These are phyloP conservation scores for Rapana venosa DNA, from an alignment of 2,888 invertebrate genomes.

Conservation along the genomic window DNA sequence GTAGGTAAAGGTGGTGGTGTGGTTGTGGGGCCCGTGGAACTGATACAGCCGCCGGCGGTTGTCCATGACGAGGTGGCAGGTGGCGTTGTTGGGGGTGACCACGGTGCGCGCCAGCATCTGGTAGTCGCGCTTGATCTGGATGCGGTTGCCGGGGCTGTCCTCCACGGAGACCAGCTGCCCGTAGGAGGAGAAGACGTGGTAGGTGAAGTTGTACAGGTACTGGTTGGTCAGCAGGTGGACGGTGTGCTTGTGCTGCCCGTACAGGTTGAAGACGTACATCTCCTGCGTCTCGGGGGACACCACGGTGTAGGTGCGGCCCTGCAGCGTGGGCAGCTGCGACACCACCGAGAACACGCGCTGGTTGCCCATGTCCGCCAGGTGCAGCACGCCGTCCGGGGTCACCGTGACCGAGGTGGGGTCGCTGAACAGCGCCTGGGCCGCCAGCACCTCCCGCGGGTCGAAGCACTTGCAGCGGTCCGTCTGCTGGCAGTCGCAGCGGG, in stretches of 20 bases:
- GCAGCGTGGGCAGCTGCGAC: conserved; percentile 71
- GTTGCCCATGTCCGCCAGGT: conserved; percentile 94
- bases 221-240: conserved; percentile 96
- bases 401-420: conserved; percentile 91
- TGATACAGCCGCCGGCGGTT: conserved; percentile 94
- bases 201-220: conserved; percentile 95
- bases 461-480: conserved; percentile 92
- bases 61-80: conserved; percentile 87
- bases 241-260: conserved; percentile 97
- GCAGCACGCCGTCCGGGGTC: conserved; percentile 94
- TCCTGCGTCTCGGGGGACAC: conserved; percentile 95
- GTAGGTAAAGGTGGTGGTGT: conserved; percentile 95
- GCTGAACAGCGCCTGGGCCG: conserved; percentile 95
- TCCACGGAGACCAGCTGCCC: conserved; percentile 95
- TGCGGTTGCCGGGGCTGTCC: conserved; percentile 92
- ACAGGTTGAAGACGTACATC: conserved; percentile 82
- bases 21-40: conserved; percentile 91
- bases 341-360: conserved; percentile 83
- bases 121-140: conserved; percentile 91
- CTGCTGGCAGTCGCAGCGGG: conserved; percentile 77
- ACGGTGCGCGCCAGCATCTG: conserved; percentile 88
- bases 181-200: conserved; percentile 96
- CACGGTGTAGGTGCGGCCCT: conserved; percentile 86
- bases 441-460: conserved; percentile 83
- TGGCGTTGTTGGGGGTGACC: conserved; percentile 69